These are phyloP conservation scores for Girardinichthys multiradiatus DNA, from an alignment of 2,113 vertebrate species.

Conservation along the genomic window DNA sequence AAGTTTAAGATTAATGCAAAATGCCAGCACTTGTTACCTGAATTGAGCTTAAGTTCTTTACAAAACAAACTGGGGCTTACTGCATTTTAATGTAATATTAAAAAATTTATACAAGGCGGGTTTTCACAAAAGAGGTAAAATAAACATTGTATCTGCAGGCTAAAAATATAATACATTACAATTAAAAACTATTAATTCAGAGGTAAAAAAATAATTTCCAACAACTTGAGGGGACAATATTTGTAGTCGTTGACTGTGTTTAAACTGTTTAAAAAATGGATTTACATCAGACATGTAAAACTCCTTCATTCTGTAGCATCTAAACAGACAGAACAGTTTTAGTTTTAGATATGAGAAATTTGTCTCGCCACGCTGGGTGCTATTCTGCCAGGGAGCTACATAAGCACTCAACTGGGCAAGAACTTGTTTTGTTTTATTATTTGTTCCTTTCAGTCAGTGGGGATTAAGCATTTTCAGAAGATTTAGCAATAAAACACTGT, in stretches of 20 bases:
- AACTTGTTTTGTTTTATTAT: neutral
- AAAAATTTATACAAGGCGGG: neutral
- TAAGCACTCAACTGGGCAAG: neutral
- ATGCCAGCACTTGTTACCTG: neutral
- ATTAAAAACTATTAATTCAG: neutral
- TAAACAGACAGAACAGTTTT: neutral
- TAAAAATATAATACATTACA: neutral
- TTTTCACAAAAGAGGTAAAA: neutral
- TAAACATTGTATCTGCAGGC: neutral
- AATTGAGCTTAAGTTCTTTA: neutral
- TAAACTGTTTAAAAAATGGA: conserved; percentile 1
- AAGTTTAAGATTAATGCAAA: neutral
- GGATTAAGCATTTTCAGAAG: neutral
- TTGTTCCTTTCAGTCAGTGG: neutral
- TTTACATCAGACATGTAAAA: neutral
- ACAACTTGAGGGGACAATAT: neutral
- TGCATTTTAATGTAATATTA: neutral
- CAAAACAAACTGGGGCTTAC: neutral
- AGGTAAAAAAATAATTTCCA: neutral
- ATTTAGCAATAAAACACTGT: neutral
- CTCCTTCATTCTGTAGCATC: neutral
- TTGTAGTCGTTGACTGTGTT: neutral
- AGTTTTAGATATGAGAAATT: too few relatives aligned
- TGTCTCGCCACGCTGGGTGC: neutral
- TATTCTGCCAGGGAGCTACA: neutral